These are phyloP conservation scores for Campylorhamphus procurvoides DNA, from an alignment of 2,113 vertebrate species.

Conservation along the genomic window DNA sequence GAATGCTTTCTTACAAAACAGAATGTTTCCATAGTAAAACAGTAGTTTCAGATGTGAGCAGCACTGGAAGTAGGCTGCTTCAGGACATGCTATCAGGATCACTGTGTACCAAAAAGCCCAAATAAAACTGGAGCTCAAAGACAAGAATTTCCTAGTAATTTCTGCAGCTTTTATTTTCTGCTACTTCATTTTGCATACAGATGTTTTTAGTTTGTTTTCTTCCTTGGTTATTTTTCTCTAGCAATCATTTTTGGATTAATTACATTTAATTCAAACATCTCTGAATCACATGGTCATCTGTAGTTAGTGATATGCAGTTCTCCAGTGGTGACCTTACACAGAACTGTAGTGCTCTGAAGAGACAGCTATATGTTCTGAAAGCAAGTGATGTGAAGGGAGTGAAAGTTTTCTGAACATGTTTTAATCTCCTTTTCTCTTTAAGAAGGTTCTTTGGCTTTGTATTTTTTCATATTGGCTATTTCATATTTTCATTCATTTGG, in stretches of 20 bases:
- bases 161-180: background rate
- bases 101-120: background rate
- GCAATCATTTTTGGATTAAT: background rate
- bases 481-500: background rate
- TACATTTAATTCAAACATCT: background rate
- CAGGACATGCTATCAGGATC: background rate
- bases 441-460: background rate
- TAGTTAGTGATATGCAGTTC: background rate
- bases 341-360: background rate
- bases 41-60: background rate
- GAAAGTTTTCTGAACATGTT: background rate
- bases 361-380: background rate
- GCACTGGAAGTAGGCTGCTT: background rate
- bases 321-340: background rate
- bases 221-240: background rate
- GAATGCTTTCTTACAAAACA: background rate
- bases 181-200: background rate
- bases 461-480: background rate
- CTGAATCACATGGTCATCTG: too few relatives aligned
- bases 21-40: background rate
- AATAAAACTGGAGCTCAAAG: background rate
- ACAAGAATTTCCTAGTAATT: background rate
- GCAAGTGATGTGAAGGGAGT: background rate
- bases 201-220: fast-evolving
- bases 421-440: background rate